Conservation (phyloP, 2,113 vertebrate genomes). For the Poecile atricapillus region DNA sequence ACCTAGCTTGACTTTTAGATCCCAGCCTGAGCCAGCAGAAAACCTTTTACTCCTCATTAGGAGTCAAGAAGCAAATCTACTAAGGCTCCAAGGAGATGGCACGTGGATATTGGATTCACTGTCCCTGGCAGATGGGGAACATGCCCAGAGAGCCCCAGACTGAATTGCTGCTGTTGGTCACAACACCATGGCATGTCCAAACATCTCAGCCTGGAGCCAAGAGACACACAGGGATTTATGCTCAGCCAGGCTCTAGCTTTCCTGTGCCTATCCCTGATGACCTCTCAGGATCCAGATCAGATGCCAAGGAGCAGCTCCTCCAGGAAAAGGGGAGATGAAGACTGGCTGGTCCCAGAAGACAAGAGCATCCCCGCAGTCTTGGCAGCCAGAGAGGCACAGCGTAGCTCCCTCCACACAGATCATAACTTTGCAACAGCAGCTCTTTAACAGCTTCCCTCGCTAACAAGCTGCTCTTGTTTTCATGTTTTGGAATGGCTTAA, state of each 20-base stretch:
- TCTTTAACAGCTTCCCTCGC: slow-evolving; percentile 61
- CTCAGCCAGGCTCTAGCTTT: accelerated
- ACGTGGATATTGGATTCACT: accelerated
- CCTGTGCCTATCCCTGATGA: not conserved
- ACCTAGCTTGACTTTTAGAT: not conserved
- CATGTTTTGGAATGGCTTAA: slow-evolving; percentile 67
- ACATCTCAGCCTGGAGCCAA: not conserved
- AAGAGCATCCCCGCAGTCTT: not conserved
- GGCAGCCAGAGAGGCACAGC: not conserved
- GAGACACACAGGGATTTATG: accelerated
- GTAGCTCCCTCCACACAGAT: slow-evolving; percentile 6
- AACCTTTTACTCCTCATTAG: not conserved
- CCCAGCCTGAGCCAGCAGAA: not conserved
- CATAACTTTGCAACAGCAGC: slow-evolving; percentile 51
- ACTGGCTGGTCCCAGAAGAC: not conserved
- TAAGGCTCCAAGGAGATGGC: accelerated
- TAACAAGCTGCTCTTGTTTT: slow-evolving; percentile 70
- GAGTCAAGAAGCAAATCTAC: not conserved
- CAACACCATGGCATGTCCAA: accelerated
- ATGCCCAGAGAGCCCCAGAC: accelerated
- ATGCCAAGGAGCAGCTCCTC: not conserved
- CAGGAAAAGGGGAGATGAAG: not conserved
- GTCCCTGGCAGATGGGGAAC: not conserved
- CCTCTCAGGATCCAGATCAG: not conserved
- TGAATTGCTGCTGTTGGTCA: not conserved